Conservation (phyloP, 2,888 invertebrate species). For the Idaea aversata region DNA sequence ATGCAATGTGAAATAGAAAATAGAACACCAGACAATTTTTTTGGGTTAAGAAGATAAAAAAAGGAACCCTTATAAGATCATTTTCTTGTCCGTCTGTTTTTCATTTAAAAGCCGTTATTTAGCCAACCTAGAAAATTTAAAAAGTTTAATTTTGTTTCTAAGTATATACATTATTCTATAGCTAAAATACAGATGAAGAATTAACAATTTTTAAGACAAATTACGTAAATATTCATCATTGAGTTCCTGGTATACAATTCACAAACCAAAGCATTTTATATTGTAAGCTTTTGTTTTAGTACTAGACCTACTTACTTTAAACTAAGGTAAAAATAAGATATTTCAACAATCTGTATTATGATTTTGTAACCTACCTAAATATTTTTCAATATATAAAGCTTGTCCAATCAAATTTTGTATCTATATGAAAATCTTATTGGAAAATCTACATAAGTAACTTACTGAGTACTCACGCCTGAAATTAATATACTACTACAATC, state of each 20-base stretch:
- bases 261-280: slow-evolving; percentile 53
- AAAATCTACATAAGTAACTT: too few relatives aligned
- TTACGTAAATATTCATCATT: slow-evolving; percentile 14
- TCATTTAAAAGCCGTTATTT: neutral
- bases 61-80: too few relatives aligned
- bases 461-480: too few relatives aligned
- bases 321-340: slow-evolving; percentile 33
- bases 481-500: too few relatives aligned
- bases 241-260: slow-evolving; percentile 37
- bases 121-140: neutral
- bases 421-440: too few relatives aligned
- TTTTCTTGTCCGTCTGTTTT: too few relatives aligned
- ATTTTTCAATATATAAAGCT: slow-evolving; percentile 5
- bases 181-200: neutral
- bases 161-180: neutral
- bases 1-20: too few relatives aligned
- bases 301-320: slow-evolving; percentile 25
- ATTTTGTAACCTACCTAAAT: slow-evolving; percentile 15
- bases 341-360: slow-evolving; percentile 27
- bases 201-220: neutral
- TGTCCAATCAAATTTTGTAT: neutral
- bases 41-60: too few relatives aligned
- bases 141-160: neutral
- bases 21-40: too few relatives aligned
- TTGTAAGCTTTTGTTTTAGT: slow-evolving; percentile 35